Conservation (phyloP, 2,113 vertebrate genomes). For the Aegithalos caudatus region DNA sequence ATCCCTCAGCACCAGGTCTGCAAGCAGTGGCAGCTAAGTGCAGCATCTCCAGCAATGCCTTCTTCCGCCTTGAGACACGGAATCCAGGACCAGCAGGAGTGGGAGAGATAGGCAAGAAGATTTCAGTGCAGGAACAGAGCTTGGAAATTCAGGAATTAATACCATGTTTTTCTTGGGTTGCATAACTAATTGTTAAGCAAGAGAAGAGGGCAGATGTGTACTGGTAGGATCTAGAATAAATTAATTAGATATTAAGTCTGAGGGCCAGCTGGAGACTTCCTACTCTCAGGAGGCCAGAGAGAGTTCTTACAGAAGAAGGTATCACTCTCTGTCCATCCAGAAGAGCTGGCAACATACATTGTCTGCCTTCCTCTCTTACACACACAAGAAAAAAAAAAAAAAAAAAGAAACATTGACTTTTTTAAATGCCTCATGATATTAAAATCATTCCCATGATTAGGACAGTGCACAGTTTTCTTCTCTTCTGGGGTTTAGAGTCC, state of each 20-base stretch:
- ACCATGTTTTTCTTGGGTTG: background rate
- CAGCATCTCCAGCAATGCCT: background rate
- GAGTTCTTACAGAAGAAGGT: background rate
- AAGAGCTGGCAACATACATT: background rate
- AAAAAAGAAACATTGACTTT: background rate
- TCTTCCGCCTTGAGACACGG: background rate
- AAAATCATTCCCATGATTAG: background rate
- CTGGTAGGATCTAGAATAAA: background rate
- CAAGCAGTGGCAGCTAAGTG: background rate
- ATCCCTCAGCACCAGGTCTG: background rate
- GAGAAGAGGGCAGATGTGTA: background rate
- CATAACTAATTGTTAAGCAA: conserved; percentile 15
- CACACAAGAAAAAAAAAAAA: too few species aligned
- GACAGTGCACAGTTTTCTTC: background rate
- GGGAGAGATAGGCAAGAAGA: background rate
- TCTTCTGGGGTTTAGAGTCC: background rate
- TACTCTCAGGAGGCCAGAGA: background rate
- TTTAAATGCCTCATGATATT: background rate
- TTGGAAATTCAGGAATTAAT: conserved; percentile 17
- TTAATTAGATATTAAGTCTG: background rate
- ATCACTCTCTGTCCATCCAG: background rate
- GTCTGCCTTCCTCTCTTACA: background rate
- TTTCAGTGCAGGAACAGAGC: background rate
- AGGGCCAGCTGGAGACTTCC: background rate
- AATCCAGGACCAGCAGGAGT: background rate